Base-by-base conservation (phyloP, 2,888 invertebrate species). In the Hyposoter dolosus region DNA sequence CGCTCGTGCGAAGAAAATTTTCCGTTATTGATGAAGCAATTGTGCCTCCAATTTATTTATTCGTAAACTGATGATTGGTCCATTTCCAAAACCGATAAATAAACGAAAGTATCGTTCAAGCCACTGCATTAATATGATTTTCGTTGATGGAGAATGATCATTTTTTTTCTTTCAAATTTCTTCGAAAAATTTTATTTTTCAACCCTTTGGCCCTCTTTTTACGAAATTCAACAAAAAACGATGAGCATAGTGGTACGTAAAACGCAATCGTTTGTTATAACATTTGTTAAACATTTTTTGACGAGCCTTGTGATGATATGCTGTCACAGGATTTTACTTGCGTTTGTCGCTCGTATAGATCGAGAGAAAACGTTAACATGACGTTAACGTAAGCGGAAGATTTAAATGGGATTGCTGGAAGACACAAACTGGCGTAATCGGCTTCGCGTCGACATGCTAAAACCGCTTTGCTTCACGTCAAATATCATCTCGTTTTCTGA, bases 401-500 rank as follows among this genome's bases (percentile, higher is more conserved):
- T 75, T 47, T 74, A 74, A 76, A 82, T 69, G 69, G 69, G 78
- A 85, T 85, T 78, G 19, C n/a, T 79, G 74, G 69, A 47, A 75
- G 75, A 75, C 82, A 53, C 68, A 71, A 78, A 69, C 68, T 78
- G 74, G 85, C 75, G 85, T 85, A 85, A 82, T 85, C 85, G 85
- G 82, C 82, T 85, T 82, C 63, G 69, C 60, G 43, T 47, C 63
- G 43, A 74, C 78, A 63, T 82, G 50, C 50, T 75, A 74, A 75
- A 75, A 68, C 28, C 60, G 78, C 72, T 82, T 85, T 85, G 40
- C 50, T 47, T 50, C 66, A 50, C 43, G 50, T 32, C 32, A n/a
- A 28, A 23, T 60, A 40, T 19, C 60, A 15, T 28, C 35, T 32
- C 65, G 40, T 35, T 40, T 75, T 40, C 53, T 40, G n/a, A n/a